Conservation (phyloP, 1,140 invertebrate genomes). For the Dreissena rostriformis region DNA sequence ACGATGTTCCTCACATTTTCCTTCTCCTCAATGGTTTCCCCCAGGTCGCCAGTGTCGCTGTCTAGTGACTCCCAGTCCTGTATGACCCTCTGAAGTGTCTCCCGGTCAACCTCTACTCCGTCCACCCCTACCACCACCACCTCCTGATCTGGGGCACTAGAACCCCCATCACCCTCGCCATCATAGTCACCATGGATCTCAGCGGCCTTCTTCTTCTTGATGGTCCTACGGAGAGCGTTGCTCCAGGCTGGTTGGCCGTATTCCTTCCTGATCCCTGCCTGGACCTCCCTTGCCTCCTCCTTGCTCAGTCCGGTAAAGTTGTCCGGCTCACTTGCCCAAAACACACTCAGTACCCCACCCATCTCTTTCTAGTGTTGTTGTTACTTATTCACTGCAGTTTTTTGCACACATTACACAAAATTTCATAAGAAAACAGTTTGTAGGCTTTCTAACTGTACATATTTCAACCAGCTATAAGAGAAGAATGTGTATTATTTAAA, state of each 20-base stretch:
- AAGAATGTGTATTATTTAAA: no score
- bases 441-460: no score
- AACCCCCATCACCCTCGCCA: neutral
- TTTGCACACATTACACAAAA: no score
- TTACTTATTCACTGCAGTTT: no score
- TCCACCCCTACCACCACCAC: constrained; percentile 42
- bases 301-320: constrained; percentile 32
- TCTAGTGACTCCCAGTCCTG: constrained; percentile 53
- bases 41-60: constrained; percentile 41
- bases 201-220: neutral
- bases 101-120: constrained; percentile 35
- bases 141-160: neutral
- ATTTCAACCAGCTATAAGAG: no score
- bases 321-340: constrained; percentile 26
- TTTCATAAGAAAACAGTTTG: no score
- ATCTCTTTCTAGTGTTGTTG: neutral
- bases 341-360: constrained; percentile 28
- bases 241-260: constrained; percentile 46
- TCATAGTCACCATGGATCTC: neutral
- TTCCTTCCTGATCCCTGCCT: constrained; percentile 46
- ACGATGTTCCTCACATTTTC: constrained; percentile 44
- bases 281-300: constrained; percentile 38
- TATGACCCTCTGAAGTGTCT: constrained; percentile 40
- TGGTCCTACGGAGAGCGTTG: neutral
- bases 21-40: constrained; percentile 23